Percentiles rank a stretch among this genome's conserved stretches.
These are phyloP conservation scores for Dendronephthya gigantea DNA, from an alignment of 64 coral and sea anemone genomes.

Conservation along the genomic window DNA sequence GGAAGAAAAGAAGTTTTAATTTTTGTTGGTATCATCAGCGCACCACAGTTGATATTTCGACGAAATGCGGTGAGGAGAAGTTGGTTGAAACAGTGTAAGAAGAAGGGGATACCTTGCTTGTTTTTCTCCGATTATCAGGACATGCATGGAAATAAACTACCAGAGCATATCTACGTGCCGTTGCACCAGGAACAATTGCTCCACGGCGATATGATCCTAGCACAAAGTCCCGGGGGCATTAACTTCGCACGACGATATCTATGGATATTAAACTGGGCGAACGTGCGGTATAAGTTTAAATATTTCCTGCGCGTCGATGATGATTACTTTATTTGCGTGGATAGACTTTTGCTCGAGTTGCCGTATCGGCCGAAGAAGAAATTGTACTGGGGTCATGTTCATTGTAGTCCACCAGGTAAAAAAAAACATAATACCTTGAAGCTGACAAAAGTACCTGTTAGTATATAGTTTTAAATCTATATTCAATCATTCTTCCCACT, in stretches of 20 bases:
- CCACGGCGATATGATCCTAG: conserved; percentile 60
- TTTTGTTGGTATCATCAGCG: conserved; percentile 62
- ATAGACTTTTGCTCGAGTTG: conserved; percentile 54
- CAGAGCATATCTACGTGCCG: conserved; percentile 15
- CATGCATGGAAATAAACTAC: conserved; percentile 38
- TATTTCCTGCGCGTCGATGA: conserved; percentile 86
- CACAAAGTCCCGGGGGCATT: conserved; percentile 49
- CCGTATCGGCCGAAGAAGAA: conserved; percentile 39
- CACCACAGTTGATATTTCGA: conserved; percentile 69
- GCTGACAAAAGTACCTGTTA: too few species aligned
- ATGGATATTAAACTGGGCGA: conserved; percentile 69
- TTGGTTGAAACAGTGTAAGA: conserved; percentile 66
- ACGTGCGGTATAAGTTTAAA: conserved; percentile 51
- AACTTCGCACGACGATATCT: conserved; percentile 71
- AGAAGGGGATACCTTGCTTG: conserved; percentile 53
- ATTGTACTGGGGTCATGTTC: conserved; percentile 81
- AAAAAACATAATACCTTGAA: too few species aligned
- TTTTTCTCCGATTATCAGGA: conserved; percentile 73
- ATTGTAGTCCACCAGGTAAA: conserved; percentile 33
- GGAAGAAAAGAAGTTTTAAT: conserved; percentile 7
- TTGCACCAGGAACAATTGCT: conserved; percentile 44
- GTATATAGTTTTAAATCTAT: too few species aligned
- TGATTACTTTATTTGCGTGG: conserved; percentile 83
- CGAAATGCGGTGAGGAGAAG: conserved; percentile 67
- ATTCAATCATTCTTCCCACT: neutral